Conservation (phyloP, 2,888 invertebrate genomes). For the Ditylenchus weischeri region DNA sequence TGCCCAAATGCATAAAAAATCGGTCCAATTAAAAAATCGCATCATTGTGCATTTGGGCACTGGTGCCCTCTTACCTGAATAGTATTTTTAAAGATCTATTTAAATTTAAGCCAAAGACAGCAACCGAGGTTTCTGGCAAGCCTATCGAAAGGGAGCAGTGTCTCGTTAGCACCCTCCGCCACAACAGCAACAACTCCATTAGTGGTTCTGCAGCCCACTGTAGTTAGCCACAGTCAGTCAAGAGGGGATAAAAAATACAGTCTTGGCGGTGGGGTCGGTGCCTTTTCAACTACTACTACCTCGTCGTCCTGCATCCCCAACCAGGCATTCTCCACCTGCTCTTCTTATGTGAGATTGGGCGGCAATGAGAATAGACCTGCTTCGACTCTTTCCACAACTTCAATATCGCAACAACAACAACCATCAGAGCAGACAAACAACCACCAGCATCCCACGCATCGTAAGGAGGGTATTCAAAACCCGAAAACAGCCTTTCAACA, state of each 20-base stretch:
- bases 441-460: background rate
- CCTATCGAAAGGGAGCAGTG: background rate
- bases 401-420: too few relatives aligned
- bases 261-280: background rate
- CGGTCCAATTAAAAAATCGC: too few relatives aligned
- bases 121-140: slow-evolving; percentile 3
- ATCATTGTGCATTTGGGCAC: too few relatives aligned
- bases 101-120: background rate
- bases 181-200: background rate
- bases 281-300: background rate
- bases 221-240: background rate
- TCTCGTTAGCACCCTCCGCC: background rate
- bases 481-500: too few relatives aligned
- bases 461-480: background rate
- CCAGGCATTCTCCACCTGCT: too few relatives aligned
- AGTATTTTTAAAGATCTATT: too few relatives aligned
- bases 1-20: too few relatives aligned
- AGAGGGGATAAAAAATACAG: slow-evolving; percentile 1
- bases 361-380: slow-evolving; percentile 4
- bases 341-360: slow-evolving; percentile 5
- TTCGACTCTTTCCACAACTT: too few relatives aligned
- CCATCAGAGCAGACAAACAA: too few relatives aligned
- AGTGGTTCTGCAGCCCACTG: background rate
- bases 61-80: too few relatives aligned
- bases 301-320: background rate